A percentile compares a stretch with the other conserved stretches of the same genome.
Conservation (phyloP, 2,888 invertebrate species). For the Gortyna flavago region DNA sequence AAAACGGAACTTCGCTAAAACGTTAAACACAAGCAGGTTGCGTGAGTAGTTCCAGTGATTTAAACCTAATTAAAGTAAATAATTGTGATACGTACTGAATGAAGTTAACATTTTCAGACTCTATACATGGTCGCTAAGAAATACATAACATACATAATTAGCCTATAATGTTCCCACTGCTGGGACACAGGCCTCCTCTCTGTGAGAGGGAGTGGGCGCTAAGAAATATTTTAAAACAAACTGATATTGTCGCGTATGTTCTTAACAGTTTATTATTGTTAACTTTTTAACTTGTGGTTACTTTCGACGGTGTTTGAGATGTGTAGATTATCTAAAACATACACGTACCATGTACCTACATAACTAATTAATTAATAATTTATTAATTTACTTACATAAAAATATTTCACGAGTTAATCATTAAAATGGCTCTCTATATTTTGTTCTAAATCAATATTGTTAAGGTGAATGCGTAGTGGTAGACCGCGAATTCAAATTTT, state of each 20-base stretch:
- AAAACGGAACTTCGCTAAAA: slow-evolving; percentile 3
- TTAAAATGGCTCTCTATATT: not conserved
- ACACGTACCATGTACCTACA: not conserved
- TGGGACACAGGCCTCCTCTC: too few relatives aligned
- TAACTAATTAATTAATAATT: not conserved
- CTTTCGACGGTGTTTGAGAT: slow-evolving; percentile 43
- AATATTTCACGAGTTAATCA: not conserved
- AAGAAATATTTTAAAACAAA: slow-evolving; percentile 80
- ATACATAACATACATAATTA: too few relatives aligned
- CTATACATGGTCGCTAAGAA: slow-evolving; percentile 81
- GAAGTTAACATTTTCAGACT: slow-evolving; percentile 83
- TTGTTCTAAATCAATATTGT: not conserved
- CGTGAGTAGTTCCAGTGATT: slow-evolving; percentile 52
- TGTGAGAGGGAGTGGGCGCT: too few relatives aligned
- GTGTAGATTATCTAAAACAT: slow-evolving; percentile 33
- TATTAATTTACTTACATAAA: too few relatives aligned
- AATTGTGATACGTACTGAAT: slow-evolving; percentile 85
- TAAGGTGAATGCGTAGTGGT: too few relatives aligned
- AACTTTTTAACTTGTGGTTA: slow-evolving; percentile 75
- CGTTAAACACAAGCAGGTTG: slow-evolving; percentile 37
- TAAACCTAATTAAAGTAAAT: slow-evolving; percentile 75
- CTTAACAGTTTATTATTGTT: slow-evolving; percentile 85
- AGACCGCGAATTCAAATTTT: too few relatives aligned
- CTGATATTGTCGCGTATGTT: slow-evolving; percentile 71
- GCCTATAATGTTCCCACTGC: too few relatives aligned